Base-by-base conservation (phyloP, 2,113 vertebrate genomes). In the Colaptes auratus region DNA sequence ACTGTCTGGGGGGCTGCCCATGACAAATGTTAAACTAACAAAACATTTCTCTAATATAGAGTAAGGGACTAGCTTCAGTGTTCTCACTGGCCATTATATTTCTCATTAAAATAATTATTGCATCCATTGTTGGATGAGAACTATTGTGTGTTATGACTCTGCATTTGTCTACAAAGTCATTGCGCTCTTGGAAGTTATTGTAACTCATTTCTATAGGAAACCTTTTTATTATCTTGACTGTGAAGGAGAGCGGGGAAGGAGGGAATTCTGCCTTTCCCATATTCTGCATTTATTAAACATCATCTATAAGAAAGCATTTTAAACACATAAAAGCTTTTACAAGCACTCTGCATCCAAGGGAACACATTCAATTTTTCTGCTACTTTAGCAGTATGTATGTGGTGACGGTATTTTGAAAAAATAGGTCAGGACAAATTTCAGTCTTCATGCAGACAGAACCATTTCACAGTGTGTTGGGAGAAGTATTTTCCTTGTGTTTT, bases 91-190 rank as follows among this genome's bases (percentile, higher is more conserved):
- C 79, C 85, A 92, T 96, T 95, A 87, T 95, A 76, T 94, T 95
- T 93, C 95, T 95, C 85, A 97, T 96, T 95, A 96, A 94, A 95
- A 96, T 95, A 96, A 95, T 95, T 92, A 95, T 72, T 95, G 88
- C 8, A 0, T 90, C 82, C 82, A 92, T 76, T 76, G 76, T 80
- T 92, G 82, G 89, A 95, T 78, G 75, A 75, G 88, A 96, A 92
- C 91, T 90, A 95, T 95, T 96, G 91, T 92, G 82, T 88, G 53
- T 92, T 92, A 95, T 89, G 89, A 92, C 82, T 77, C 46, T 67
- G 89, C 69, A 53, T 95, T 95, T 95, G 94, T 95, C 88, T 89
- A 83, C 88, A 94, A 95, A 96, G 93, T 97, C 93, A 95, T 90
- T 94, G 88, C 9, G 17, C 85, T 94, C 88, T 93, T 95, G 89